Base-by-base conservation (phyloP, 1,140 invertebrate genomes). In the Apis dorsata region DNA sequence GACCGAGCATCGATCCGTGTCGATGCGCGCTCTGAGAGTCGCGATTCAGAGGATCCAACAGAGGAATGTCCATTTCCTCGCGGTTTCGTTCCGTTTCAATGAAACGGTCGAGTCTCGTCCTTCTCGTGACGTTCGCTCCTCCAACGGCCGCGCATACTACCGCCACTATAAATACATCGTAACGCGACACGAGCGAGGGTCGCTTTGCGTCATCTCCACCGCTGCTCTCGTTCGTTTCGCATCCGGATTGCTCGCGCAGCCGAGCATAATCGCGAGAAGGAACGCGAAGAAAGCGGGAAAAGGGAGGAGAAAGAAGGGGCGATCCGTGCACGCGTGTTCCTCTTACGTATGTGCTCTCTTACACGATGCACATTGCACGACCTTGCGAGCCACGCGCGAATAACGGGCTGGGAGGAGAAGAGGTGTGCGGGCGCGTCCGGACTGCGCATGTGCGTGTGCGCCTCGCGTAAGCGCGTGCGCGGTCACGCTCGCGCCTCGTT, bases 331-430 rank as follows among this genome's bases (percentile, higher is more conserved):
- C 66, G 57, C 86, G 86, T 85, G 85, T 87, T 85, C 62, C 83
- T 68, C 79, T 85, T 79, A 71, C 65, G 60, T 44, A 34, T 62
- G n/a, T 80, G 69, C 34, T 53, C 49, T 68, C 60, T 62, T 65
- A 78, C 57, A 21, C 87, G 85, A 90, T 90, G 88, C 77, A 84
- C 83, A 75, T 81, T 84, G 77, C 57, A 53, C 79, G 89, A 87
- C 89, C 89, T 90, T 90, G 89, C 79, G 68, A 68, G 77, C 75
- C 85, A 87, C 78, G 83, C 73, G 86, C 84, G 79, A 88, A 85
- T 88, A 85, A 88, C 84, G 82, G 79, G 65, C n/a, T 55, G 44
- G 24, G 34, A 63, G 19, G 53, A 44, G 34, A 7, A 24, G 55
- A 2, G 34, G 34, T 34, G 49, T 55, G 63, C 63, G 78, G 55